These are phyloP conservation scores for Danionella dracula DNA, from an alignment of 2,797 vertebrate genomes.

Conservation along the genomic window DNA sequence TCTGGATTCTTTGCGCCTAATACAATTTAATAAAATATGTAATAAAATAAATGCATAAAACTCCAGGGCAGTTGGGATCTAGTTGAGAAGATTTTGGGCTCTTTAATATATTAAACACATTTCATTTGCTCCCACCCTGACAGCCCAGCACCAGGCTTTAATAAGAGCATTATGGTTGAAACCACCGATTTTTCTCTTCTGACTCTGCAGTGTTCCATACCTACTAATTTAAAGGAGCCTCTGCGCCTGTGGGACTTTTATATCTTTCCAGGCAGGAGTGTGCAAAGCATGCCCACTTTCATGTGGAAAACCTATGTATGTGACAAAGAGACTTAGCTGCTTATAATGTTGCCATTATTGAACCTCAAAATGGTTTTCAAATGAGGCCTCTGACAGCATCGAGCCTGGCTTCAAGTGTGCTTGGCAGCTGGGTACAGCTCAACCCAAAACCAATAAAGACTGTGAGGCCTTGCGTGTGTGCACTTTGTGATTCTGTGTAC, in stretches of 20 bases:
- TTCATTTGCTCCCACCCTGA: constrained; percentile 29
- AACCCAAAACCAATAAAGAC: constrained; percentile 35
- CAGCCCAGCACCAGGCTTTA: constrained; percentile 39
- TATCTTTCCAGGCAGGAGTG: constrained; percentile 37
- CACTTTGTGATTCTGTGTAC: constrained; percentile 14
- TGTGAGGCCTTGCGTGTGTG: not conserved
- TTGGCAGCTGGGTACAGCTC: constrained; percentile 20
- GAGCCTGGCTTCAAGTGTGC: constrained; percentile 34
- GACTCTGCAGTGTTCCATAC: constrained; percentile 19
- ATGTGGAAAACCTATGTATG: constrained; percentile 43
- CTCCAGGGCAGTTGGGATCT: too few species aligned
- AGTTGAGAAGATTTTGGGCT: not conserved
- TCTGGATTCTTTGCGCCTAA: not conserved
- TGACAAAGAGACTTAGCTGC: constrained; percentile 47
- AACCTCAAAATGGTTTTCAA: constrained; percentile 41
- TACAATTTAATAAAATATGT: too few species aligned
- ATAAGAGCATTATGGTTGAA: constrained; percentile 39
- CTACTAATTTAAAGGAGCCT: constrained; percentile 44
- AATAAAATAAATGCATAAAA: not conserved
- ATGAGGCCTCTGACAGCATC: too few species aligned
- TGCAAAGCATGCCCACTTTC: constrained; percentile 34
- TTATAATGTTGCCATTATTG: constrained; percentile 42
- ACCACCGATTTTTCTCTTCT: constrained; percentile 29
- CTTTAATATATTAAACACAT: not conserved
- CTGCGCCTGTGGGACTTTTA: constrained; percentile 30